These are phyloP conservation scores for Alethe castanea DNA, from an alignment of 2,113 vertebrate species.

Conservation along the genomic window DNA sequence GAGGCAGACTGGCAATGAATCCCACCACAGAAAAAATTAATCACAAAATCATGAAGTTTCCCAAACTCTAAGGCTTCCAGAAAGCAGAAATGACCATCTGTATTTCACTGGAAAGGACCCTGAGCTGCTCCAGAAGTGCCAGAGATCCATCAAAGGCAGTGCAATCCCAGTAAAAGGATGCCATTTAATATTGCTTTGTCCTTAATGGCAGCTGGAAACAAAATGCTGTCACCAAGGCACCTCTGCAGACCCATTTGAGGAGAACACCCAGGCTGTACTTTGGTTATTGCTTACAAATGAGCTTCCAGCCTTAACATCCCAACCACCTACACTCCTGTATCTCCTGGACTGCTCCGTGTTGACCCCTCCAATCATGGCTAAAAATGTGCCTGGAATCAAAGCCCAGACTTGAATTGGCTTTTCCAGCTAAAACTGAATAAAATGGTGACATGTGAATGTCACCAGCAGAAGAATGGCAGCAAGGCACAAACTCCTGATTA, in stretches of 20 bases:
- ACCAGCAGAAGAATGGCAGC: background rate
- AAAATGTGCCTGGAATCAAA: background rate
- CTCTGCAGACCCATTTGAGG: background rate
- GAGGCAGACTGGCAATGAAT: background rate
- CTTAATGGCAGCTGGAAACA: background rate
- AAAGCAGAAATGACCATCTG: background rate
- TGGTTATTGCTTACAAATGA: background rate
- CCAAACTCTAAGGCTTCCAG: background rate
- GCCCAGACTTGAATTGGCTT: background rate
- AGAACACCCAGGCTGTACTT: fast-evolving
- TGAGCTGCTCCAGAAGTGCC: background rate
- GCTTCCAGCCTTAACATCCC: background rate
- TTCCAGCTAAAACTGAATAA: background rate
- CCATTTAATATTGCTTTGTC: background rate
- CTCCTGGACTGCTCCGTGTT: background rate
- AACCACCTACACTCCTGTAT: fast-evolving
- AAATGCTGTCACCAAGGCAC: background rate
- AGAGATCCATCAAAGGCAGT: background rate
- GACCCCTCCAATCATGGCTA: background rate
- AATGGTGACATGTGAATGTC: background rate
- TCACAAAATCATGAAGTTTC: background rate
- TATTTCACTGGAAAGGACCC: background rate
- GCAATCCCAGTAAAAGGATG: background rate
- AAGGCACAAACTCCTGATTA: background rate
- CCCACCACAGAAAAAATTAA: background rate